phyloP scores from a whole-genome alignment of 2,797 vertebrate genomes.

The Bucorvus abyssinicus region DNA sequence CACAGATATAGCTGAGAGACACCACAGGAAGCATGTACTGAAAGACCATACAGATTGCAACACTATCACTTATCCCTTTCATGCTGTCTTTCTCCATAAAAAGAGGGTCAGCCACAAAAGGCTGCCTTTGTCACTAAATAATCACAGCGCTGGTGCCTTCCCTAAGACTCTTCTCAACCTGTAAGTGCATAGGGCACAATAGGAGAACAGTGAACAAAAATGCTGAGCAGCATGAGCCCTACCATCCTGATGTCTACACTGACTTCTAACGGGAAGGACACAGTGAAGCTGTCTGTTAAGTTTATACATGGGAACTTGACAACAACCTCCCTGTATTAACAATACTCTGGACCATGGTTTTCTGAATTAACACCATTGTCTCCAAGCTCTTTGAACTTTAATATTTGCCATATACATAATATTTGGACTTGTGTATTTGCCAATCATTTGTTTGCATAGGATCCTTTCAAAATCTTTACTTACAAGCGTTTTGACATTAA shows the following conservation, averaged over 20 bases:
- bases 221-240: constrained; percentile 1
- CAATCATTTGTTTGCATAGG: neutral
- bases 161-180: neutral
- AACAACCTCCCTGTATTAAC: neutral
- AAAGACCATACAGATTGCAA: constrained; percentile 23
- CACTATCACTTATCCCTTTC: constrained; percentile 60
- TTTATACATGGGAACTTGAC: neutral
- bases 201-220: neutral
- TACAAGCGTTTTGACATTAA: neutral
- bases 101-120: constrained; percentile 32
- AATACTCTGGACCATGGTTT: neutral
- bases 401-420: neutral
- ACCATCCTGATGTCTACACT: neutral
- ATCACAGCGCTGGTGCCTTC: constrained; percentile 9
- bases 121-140: constrained; percentile 17
- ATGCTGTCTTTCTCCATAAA: constrained; percentile 42
- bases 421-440: neutral
- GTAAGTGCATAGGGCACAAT: neutral
- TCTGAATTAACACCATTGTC: neutral
- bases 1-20: constrained; percentile 27
- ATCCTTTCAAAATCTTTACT: neutral
- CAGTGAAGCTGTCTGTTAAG: neutral
- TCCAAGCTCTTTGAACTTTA: neutral
- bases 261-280: neutral
- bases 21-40: constrained; percentile 43